Evolutionary conservation across 2,797 vertebrate species (phyloP).

Genomic region (Sebastes matsubarae): DNA sequence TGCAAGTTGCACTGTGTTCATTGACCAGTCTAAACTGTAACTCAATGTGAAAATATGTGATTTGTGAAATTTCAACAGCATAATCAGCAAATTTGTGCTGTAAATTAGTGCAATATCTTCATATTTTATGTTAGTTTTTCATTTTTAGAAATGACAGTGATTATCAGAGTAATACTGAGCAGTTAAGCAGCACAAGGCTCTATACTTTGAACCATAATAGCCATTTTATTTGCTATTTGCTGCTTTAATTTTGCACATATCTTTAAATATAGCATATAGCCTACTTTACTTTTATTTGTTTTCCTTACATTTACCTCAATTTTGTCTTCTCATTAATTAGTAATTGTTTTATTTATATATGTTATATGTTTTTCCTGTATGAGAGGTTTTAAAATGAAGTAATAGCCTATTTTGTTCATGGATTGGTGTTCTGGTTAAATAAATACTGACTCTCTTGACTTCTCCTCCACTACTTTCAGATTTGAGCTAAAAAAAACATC

Average conservation of each 20-base stretch:
- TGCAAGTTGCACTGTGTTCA: background rate
- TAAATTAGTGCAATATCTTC: background rate
- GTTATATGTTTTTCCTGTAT: background rate
- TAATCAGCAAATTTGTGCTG: background rate
- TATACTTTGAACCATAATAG: background rate
- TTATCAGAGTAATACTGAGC: background rate
- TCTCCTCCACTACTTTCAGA: background rate
- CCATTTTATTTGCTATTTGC: background rate
- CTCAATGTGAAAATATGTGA: background rate
- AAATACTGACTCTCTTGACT: background rate
- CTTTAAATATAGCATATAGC: background rate
- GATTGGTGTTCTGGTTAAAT: background rate
- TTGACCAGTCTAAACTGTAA: background rate
- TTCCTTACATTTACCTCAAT: background rate
- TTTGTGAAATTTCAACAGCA: background rate
- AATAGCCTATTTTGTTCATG: too few relatives aligned
- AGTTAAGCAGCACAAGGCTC: background rate
- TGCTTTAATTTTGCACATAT: background rate
- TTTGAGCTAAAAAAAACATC: background rate
- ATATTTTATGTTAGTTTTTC: background rate
- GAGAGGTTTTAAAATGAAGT: too few relatives aligned
- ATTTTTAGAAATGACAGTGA: background rate
- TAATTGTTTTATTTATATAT: background rate
- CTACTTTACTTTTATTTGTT: background rate
- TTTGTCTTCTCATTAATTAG: background rate